Base-by-base conservation (phyloP, 2,113 vertebrate species). In the Meriones unguiculatus region DNA sequence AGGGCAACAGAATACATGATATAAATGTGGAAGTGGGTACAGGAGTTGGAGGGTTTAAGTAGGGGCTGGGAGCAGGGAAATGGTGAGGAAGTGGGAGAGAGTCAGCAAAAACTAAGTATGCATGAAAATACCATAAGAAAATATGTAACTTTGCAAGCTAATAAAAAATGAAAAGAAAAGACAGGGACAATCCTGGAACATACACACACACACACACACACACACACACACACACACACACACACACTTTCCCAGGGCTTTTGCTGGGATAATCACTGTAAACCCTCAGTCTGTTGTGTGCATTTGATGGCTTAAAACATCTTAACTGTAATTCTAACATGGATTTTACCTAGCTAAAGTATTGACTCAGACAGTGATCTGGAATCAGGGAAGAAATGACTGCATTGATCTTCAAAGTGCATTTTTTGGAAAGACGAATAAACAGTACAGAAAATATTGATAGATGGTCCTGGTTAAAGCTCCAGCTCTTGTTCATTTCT, bases 271-370 rank as follows among this genome's bases (percentile, higher is more conserved):
- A 70, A 93, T 95, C 59, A 77, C 5, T 46, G 25, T 88, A 86
- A 97, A 92, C 3, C 75, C 64, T 72, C 73, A 91, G 32, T 87
- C 90, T 94, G 88, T 35, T 24, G 3, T 78, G 86, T 73, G 69
- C 7, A 9, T 69, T 15, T 22, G 14, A 50, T 54, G 35, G 52
- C n/a, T 90, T 94, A 93, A 77, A 78, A 72, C 38, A 32, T 18
- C 30, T 73, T 92, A 32, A 46, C 50, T 89, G 57, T 46, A 95
- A 96, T 97, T 92, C 78, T 84, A 91, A 93, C 54, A 62, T 24
- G 84, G 75, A 75, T 94, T 64, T 30, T 80, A 30, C n/a, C 52
- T 70, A 86, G 69, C 70, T 92, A 41, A 57, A 97, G 17, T 76
- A 65, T 65, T 30, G 59, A 89, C 18, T 38, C 9, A 64, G 59